These are phyloP conservation scores for Empis livida DNA, from an alignment of 2,888 invertebrate species.

Conservation along the genomic window DNA sequence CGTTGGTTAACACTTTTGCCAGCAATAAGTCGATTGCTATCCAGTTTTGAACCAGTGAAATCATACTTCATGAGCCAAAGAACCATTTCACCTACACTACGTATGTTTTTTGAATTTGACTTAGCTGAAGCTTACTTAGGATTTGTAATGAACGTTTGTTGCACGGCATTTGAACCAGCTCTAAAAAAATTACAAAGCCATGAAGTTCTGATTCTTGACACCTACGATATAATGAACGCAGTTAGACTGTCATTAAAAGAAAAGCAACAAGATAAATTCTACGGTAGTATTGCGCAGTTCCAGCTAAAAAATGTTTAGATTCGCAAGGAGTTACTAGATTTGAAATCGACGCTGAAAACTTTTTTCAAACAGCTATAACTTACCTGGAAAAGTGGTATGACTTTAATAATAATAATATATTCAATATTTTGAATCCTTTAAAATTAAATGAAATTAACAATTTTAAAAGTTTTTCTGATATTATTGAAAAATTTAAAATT, in stretches of 20 bases:
- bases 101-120: slow-evolving; percentile 7
- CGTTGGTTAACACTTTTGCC: slow-evolving; percentile 7
- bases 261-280: slow-evolving; percentile 5
- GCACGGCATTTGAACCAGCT: background rate
- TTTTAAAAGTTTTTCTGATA: too few species aligned
- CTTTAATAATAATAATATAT: background rate
- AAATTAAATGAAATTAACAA: too few species aligned
- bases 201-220: slow-evolving; percentile 3
- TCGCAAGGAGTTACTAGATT: slow-evolving; percentile 2
- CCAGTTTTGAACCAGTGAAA: slow-evolving; percentile 7
- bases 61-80: slow-evolving; percentile 5
- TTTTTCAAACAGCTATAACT: slow-evolving; percentile 2
- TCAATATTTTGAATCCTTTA: too few species aligned
- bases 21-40: slow-evolving; percentile 6
- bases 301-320: slow-evolving; percentile 2
- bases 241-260: slow-evolving; percentile 4
- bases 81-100: slow-evolving; percentile 2
- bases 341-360: slow-evolving; percentile 2
- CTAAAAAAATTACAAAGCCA: slow-evolving; percentile 8
- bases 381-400: slow-evolving; percentile 4
- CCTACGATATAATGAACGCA: slow-evolving; percentile 2
- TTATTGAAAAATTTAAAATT: too few species aligned
- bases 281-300: slow-evolving; percentile 3
- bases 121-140: slow-evolving; percentile 8
- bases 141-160: slow-evolving; percentile 4